Conservation (phyloP, 2,113 vertebrate genomes). For the Lophura nycthemera region DNA sequence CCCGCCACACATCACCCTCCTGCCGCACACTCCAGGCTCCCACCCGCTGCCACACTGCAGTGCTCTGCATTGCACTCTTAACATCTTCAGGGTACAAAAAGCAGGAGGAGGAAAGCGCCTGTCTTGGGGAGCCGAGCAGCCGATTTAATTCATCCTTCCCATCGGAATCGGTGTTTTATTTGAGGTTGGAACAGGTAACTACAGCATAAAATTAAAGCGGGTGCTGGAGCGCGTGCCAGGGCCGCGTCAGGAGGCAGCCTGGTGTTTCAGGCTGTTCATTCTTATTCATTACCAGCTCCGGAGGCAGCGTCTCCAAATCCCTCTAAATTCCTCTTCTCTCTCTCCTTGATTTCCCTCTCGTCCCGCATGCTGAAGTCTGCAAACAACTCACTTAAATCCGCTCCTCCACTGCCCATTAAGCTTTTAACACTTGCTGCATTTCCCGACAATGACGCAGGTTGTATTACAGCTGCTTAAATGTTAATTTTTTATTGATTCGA, state of each 20-base stretch:
- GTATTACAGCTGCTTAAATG: constrained; percentile 41
- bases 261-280: neutral
- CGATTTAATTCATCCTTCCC: constrained; percentile 3
- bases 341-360: constrained; percentile 39
- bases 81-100: neutral
- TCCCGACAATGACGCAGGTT: neutral
- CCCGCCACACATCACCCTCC: accelerated
- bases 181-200: neutral
- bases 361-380: constrained; percentile 55
- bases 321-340: constrained; percentile 18
- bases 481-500: constrained; percentile 51
- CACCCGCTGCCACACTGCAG: neutral
- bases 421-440: constrained; percentile 56
- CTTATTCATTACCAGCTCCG: constrained; percentile 6
- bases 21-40: neutral
- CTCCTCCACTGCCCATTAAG: constrained; percentile 49
- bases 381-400: constrained; percentile 25
- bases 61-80: neutral
- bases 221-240: neutral
- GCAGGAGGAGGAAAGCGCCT: neutral
- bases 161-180: neutral
- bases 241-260: neutral
- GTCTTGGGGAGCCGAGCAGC: neutral
- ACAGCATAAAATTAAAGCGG: neutral
- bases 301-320: constrained; percentile 26